Evolutionary conservation across 2,113 vertebrate genomes (phyloP), one percentile per base, ranked within the genome.

Genomic region (Natator depressus): DNA sequence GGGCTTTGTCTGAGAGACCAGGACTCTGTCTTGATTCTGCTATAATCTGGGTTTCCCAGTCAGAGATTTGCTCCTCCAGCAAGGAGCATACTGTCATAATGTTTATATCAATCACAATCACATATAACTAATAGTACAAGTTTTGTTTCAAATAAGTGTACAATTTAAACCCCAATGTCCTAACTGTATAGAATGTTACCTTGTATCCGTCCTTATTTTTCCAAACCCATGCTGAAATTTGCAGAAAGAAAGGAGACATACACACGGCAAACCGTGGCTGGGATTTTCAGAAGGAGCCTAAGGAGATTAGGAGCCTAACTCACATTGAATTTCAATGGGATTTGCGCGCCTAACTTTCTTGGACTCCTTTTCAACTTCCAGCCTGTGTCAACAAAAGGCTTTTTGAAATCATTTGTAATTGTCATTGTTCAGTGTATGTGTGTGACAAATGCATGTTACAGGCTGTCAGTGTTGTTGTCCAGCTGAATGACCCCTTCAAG

Each of bases 321-420:
- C 42, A 12, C 42, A 13, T 5, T 76, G 72, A 76, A 76, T 76
- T 76, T 25, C 38, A 76, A 46, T 46, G 72, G 42, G 20, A 76
- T 46, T 27, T 46, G 22, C 38, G 38, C 46, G 38, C 22, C 38
- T 13, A 27, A 46, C 42, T 76, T 76, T 76, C 24, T 46, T 76
- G 38, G 10, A 12, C 11, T 76, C 42, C 42, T 76, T 76, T 76
- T 24, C 19, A 46, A 76, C 20, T 62, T 31, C 6, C 29, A 62
- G 59, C 13, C 59, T 47, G 62, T 91, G 59, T 75, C 87, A 92
- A 88, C 85, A 88, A 92, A 65, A 78, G n/a, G 80, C 80, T 80
- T 84, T 93, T 87, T 69, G 80, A 89, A 89, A 3, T 90, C 35
- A 90, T 93, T 91, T 93, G 42, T 79, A 12, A 55, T 96, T 94